Evolutionary conservation across 1,140 invertebrate genomes (phyloP).

Genomic region (Pseudomyrmex dendroicus): DNA sequence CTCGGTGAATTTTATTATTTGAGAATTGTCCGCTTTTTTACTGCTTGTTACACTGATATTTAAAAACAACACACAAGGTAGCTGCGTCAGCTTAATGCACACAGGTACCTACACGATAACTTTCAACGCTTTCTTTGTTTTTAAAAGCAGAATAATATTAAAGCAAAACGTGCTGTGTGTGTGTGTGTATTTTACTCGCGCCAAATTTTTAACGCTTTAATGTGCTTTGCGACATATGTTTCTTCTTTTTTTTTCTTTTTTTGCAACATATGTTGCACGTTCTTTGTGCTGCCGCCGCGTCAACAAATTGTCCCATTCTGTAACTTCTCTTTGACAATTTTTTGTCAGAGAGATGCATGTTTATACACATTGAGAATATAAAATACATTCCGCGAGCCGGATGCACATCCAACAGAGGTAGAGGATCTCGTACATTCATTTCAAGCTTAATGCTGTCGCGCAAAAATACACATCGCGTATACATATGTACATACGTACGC

Average conservation of each 20-base stretch:
- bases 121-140: too few relatives aligned
- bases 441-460: constrained; percentile 18
- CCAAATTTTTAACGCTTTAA: neutral
- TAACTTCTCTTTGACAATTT: constrained; percentile 32
- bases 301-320: constrained; percentile 11
- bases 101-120: too few relatives aligned
- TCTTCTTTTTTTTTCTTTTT: neutral
- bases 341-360: constrained; percentile 13
- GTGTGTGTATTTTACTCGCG: neutral
- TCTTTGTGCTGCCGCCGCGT: neutral
- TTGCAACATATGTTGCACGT: neutral
- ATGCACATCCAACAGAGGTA: neutral
- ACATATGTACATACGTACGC: neutral
- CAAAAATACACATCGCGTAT: neutral
- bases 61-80: neutral
- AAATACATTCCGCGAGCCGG: neutral
- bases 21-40: neutral
- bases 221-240: neutral
- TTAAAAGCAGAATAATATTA: neutral
- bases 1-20: constrained; percentile 18
- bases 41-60: neutral
- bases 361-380: constrained; percentile 8
- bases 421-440: constrained; percentile 41
- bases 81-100: too few relatives aligned
- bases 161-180: neutral